Evolutionary conservation across 2,113 vertebrate species (phyloP).

Genomic region (Mobula hypostoma): DNA sequence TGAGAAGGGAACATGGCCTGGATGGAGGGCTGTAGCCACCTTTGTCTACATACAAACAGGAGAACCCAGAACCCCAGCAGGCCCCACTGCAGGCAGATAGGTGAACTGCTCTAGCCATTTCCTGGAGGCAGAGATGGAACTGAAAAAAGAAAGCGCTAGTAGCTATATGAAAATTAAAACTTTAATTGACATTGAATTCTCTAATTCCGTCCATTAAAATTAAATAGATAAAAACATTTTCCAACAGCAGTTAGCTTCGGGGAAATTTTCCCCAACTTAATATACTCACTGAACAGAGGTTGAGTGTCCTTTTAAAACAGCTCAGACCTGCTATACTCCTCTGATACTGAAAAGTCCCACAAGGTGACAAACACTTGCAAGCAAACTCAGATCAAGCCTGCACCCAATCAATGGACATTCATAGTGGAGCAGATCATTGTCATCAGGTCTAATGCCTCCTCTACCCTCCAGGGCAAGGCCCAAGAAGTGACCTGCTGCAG

Average conservation of each 20-base stretch:
- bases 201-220: not conserved
- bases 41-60: too few relatives aligned
- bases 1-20: too few relatives aligned
- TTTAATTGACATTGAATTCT: not conserved
- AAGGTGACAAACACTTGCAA: not conserved
- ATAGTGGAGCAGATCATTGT: not conserved
- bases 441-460: not conserved
- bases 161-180: slow-evolving; percentile 16
- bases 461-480: not conserved
- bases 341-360: not conserved
- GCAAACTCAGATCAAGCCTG: not conserved
- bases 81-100: too few relatives aligned
- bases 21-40: too few relatives aligned
- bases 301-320: not conserved
- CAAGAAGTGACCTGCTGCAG: not conserved
- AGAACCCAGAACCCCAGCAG: too few relatives aligned
- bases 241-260: not conserved
- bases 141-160: not conserved
- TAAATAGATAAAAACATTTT: slow-evolving; percentile 8
- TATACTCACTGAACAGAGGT: not conserved
- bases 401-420: not conserved
- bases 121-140: not conserved
- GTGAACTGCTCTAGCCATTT: not conserved
- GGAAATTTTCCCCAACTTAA: not conserved
- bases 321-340: not conserved